phyloP scores from a whole-genome alignment of 1,140 invertebrate genomes.

The Holcopasites calliopsidis region DNA sequence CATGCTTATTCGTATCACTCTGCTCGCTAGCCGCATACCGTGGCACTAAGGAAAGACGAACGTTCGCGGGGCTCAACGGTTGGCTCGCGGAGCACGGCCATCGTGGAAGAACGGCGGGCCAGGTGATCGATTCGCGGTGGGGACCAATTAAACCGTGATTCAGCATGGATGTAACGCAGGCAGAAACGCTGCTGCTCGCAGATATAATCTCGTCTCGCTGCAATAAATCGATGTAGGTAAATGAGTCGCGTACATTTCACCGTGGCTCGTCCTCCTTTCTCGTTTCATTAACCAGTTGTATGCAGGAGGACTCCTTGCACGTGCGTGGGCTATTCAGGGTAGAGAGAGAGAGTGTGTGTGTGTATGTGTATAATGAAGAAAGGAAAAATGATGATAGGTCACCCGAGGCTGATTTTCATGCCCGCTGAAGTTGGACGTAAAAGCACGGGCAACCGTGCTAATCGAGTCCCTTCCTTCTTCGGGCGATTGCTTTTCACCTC shows the following conservation, averaged over 20 bases:
- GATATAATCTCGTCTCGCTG: slow-evolving; percentile 57
- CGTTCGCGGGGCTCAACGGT: not conserved
- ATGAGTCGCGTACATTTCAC: slow-evolving; percentile 57
- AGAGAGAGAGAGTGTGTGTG: too few species aligned
- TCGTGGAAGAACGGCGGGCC: slow-evolving; percentile 4
- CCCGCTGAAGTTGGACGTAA: not conserved
- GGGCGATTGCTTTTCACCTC: not conserved
- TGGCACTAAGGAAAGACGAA: not conserved
- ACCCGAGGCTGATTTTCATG: slow-evolving; percentile 51
- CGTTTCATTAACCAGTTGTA: slow-evolving; percentile 49
- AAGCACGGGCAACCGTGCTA: not conserved
- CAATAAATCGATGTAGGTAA: slow-evolving; percentile 68
- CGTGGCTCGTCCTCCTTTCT: slow-evolving; percentile 55
- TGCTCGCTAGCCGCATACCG: slow-evolving; percentile 24
- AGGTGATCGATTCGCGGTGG: slow-evolving; percentile 55
- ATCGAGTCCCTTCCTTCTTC: not conserved
- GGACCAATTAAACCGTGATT: slow-evolving; percentile 61
- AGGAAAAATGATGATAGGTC: slow-evolving; percentile 21
- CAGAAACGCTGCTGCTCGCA: slow-evolving; percentile 35
- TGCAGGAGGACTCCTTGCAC: not conserved
- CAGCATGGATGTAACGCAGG: slow-evolving; percentile 47
- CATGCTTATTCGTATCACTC: slow-evolving; percentile 16
- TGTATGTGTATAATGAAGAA: too few species aligned
- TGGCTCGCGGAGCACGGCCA: not conserved
- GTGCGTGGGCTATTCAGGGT: too few species aligned